Evolutionary conservation across 2,888 invertebrate species (phyloP).

Genomic region (Apamea sordens): DNA sequence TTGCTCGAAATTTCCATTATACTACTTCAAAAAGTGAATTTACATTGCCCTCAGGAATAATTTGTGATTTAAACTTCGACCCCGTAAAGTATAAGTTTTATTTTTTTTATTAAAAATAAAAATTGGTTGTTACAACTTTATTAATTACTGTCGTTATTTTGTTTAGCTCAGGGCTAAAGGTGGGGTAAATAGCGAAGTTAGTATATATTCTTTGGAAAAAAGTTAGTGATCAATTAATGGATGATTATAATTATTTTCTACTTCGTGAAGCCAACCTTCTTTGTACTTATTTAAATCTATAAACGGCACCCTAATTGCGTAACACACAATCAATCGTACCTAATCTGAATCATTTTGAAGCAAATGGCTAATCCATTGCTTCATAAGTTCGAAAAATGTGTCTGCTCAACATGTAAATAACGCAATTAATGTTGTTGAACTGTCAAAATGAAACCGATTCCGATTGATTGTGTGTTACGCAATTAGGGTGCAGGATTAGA

Average conservation of each 20-base stretch:
- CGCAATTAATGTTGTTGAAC: too few species aligned
- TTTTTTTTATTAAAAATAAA: slow-evolving; percentile 60
- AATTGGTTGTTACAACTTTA: slow-evolving; percentile 65
- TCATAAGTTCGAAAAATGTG: too few species aligned
- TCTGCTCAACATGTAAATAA: too few species aligned
- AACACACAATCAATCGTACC: too few species aligned
- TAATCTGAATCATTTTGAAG: too few species aligned
- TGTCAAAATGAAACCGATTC: too few species aligned
- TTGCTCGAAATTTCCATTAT: slow-evolving; percentile 86
- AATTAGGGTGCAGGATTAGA: too few species aligned
- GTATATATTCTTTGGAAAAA: neutral
- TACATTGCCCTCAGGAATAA: slow-evolving; percentile 77
- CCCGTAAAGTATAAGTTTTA: slow-evolving; percentile 57
- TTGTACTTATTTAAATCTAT: neutral
- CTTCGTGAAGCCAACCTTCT: neutral
- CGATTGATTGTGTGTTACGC: too few species aligned
- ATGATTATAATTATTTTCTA: neutral
- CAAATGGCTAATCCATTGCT: too few species aligned
- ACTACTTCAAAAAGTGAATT: slow-evolving; percentile 82
- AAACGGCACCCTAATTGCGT: too few species aligned
- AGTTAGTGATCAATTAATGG: neutral
- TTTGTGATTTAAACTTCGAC: slow-evolving; percentile 74
- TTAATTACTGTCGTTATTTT: slow-evolving; percentile 56
- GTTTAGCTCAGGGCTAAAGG: slow-evolving; percentile 23
- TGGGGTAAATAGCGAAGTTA: neutral